Base-by-base conservation (phyloP, 2,797 vertebrate species). In the Anabas testudineus region DNA sequence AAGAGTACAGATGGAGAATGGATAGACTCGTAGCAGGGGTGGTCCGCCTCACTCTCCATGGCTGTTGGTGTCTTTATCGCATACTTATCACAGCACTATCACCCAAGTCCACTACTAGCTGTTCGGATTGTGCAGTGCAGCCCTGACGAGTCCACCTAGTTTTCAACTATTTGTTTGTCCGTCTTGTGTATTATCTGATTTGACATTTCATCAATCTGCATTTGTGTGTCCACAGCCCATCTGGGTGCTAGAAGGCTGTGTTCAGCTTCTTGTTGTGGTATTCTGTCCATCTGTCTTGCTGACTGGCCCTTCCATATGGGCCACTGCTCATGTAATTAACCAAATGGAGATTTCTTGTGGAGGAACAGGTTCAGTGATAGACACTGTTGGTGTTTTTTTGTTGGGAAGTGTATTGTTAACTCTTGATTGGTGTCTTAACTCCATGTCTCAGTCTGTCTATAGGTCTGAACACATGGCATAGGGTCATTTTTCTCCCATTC, bases 1-100 rank as follows among this genome's bases (percentile, higher is more conserved):
- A 88, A 90, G 77, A 53, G 81, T 87, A 84, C 92, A 93, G 91
- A 94, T 93, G 91, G 92, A 91, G 89, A 87, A 86, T 56, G 81
- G 81, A 85, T 86, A 83, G 81, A 85, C 78, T 84, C 86, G 66
- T 81, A 72, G 86, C 84, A 88, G 76, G 87, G 77, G 74, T 46
- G 80, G 70, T 69, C 74, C 39, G 61, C 82, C 85, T 88, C 66
- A 18, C 91, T 83, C 82, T 10, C 85, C 73, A 72, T 61, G 81
- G 91, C 80, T 76, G 88, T 93, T 90, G 87, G 83, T 90, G 86
- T 88, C 82, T 87, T 90, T 90, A 91, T 84, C 71, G 52, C 78
- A 66, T 74, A 56, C 79, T 88, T 85, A 90, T 90, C 82, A 47
- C 81, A 41, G 68, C 30, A 7, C 55, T 67, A 15, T 82, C 78